Base-by-base conservation (phyloP, 2,797 vertebrate genomes). In the Antrozous pallidus region DNA sequence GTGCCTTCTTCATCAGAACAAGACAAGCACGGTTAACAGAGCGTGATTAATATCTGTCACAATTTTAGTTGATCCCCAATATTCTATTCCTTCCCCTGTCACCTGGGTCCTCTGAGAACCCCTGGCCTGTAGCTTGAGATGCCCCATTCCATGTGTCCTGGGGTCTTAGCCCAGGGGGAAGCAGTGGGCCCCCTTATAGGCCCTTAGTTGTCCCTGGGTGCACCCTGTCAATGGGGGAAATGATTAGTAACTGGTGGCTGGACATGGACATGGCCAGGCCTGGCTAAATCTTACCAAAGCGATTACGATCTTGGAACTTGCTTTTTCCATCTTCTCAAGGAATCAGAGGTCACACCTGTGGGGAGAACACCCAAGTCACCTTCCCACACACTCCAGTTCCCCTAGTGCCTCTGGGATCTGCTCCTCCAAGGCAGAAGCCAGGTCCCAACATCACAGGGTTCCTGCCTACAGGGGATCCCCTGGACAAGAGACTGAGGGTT, bases 271-370 rank as follows among this genome's bases (percentile, higher is more conserved):
- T 42, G 18, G 47, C 33, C 47, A 56, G 17, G 61, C 54, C 26
- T 7, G 8, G 42, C 67, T 61, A 11, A 74, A 40, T 26, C 36
- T 77, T 28, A 94, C 74, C 74, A 10, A 0, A 0, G 0, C 0
- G 7, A 61, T 1, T 2, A 4, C 0, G 6, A 38, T 2, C 4
- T 4, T 31, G 26, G 4, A 2, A 31, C 12, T 31, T 65, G 0
- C 2, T 74, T n/a, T 6, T 13, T 1, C 20, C 73, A 77, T 88
- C 20, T 69, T 70, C 83, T 80, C 56, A 45, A 63, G 22, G 33
- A 36, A 28, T 63, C 75, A 58, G 54, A 31, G 6, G 12, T 69
- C 38, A 87, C 14, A 7, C 24, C 84, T 69, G 40, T 33, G 33
- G 69, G 45, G 14, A 75, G 24, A 22, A 91, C 54, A 36, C 5